Evolutionary conservation across 2,113 vertebrate species (phyloP).

Genomic region (Perccottus glenii): DNA sequence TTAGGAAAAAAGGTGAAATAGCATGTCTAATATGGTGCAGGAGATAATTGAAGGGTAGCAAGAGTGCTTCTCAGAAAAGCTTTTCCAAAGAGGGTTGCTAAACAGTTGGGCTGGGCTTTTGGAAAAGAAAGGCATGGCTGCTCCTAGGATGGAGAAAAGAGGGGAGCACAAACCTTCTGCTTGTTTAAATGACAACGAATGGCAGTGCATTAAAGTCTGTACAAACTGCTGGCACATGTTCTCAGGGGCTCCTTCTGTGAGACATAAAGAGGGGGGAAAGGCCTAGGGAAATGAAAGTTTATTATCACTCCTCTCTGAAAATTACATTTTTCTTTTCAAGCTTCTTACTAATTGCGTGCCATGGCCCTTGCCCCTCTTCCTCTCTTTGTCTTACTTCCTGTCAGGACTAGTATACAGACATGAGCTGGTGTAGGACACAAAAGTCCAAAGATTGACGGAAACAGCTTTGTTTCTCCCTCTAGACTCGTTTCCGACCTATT

Average conservation of each 20-base stretch:
- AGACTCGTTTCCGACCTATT: conserved; percentile 65
- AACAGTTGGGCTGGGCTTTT: conserved; percentile 44
- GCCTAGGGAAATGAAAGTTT: conserved; percentile 5
- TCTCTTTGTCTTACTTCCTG: conserved; percentile 44
- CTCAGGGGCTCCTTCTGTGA: conserved; percentile 22
- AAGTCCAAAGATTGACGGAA: conserved; percentile 55
- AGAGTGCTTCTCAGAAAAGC: conserved; percentile 64
- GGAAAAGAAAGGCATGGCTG: conserved; percentile 40
- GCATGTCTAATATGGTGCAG: conserved; percentile 71
- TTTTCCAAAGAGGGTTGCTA: conserved; percentile 40
- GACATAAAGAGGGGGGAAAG: neutral
- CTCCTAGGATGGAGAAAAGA: conserved; percentile 21
- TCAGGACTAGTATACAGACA: conserved; percentile 50
- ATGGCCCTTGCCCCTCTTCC: conserved; percentile 15
- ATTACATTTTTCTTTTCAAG: conserved; percentile 26
- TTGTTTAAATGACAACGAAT: conserved; percentile 36
- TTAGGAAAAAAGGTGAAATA: conserved; percentile 76
- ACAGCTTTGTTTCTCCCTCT: conserved; percentile 48
- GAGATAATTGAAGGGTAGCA: conserved; percentile 74
- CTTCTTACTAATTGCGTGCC: conserved; percentile 53
- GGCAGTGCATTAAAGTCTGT: conserved; percentile 18
- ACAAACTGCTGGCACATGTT: conserved; percentile 36
- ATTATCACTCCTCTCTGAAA: no score
- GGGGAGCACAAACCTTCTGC: conserved; percentile 22
- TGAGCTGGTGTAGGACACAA: conserved; percentile 57